Evolutionary conservation across 35 echinoderm and acorn worm genomes (phyloP).

Genomic region (Ophioderma brevispina): DNA sequence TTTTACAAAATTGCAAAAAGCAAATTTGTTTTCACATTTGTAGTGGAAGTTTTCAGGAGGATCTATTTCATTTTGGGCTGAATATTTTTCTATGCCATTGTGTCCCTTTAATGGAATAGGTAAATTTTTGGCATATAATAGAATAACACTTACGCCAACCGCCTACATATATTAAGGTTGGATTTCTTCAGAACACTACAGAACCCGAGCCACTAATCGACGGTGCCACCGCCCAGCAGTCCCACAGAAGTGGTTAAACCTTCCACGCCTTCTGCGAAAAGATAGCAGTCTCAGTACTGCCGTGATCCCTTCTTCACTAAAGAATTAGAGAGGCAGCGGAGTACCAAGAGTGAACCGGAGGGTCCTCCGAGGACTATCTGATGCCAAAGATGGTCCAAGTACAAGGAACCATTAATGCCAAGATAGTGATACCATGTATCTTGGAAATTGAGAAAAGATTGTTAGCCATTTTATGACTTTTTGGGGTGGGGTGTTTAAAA

Average conservation of each 20-base stretch:
- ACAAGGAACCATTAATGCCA: background rate
- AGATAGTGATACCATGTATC: background rate
- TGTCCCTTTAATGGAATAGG: too few species aligned
- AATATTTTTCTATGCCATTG: too few species aligned
- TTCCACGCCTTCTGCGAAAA: constrained; percentile 36
- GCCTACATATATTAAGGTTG: too few species aligned
- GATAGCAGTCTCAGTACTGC: constrained; percentile 76
- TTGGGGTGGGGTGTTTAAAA: too few species aligned
- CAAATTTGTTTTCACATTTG: too few species aligned
- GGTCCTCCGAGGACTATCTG: background rate
- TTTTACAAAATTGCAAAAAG: too few species aligned
- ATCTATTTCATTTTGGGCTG: too few species aligned
- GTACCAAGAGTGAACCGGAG: constrained; percentile 23
- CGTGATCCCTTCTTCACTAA: constrained; percentile 61
- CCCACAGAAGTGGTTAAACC: background rate
- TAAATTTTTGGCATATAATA: too few species aligned
- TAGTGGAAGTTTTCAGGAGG: too few species aligned
- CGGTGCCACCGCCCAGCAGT: constrained; percentile 41
- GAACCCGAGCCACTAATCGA: background rate
- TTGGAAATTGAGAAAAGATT: background rate
- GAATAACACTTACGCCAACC: too few species aligned
- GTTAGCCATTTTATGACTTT: too few species aligned
- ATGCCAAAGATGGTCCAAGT: constrained; percentile 27
- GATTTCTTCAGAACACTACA: background rate
- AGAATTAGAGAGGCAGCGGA: constrained; percentile 68